Base-by-base conservation (phyloP, 2,888 invertebrate species). In the Erebia ligea region DNA sequence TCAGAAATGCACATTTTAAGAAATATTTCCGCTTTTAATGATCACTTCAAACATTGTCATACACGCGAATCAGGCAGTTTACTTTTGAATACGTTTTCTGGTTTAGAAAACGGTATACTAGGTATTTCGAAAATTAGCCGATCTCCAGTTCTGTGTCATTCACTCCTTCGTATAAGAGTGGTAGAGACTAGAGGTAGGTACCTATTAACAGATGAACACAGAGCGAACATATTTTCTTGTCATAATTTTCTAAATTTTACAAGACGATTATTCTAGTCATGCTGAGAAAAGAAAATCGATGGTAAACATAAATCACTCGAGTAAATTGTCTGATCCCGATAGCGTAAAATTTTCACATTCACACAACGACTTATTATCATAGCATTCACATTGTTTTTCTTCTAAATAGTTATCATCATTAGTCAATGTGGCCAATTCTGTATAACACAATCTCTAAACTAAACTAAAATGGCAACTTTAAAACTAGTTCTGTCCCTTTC, bases 361-460 rank as follows among this genome's bases (percentile, higher is more conserved):
- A 56, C 65, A 13, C n/a, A n/a, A n/a, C n/a, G n/a, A n/a, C n/a
- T n/a, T n/a, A n/a, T n/a, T n/a, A n/a, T n/a, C n/a, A n/a, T n/a
- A n/a, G n/a, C n/a, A n/a, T n/a, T n/a, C 54, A 56, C 65, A 13
- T 61, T 54, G 19, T 48, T 63, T 54, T 67, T 72, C 65, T 68
- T 72, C 54, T 74, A 84, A 80, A 80, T 85, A 83, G 80, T 78
- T 83, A 79, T 79, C 82, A 52, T 79, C 79, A 82, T 76, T 71
- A 76, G 50, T 6, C 6, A n/a, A n/a, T n/a, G n/a, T n/a, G n/a
- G n/a, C n/a, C n/a, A n/a, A n/a, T n/a, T n/a, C n/a, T n/a, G n/a
- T n/a, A n/a, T n/a, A n/a, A n/a, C n/a, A n/a, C n/a, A n/a, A n/a
- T n/a, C n/a, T n/a, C n/a, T n/a, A n/a, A n/a, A n/a, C n/a, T n/a